These are phyloP conservation scores for Stichopus horrens DNA, from an alignment of 53 echinoderm and acorn worm species.

Conservation along the genomic window DNA sequence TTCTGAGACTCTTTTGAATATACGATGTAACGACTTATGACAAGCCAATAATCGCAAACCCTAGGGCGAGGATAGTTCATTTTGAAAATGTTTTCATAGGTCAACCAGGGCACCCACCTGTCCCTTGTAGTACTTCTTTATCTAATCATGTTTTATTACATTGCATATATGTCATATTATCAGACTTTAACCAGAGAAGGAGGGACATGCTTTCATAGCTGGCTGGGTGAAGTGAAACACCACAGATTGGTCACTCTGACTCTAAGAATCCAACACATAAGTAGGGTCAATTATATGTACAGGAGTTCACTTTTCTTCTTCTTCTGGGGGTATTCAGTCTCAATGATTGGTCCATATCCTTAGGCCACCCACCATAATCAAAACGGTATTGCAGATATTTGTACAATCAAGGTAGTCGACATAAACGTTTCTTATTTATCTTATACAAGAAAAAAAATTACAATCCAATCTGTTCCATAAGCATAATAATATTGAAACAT, in stretches of 20 bases:
- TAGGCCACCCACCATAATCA: too few species aligned
- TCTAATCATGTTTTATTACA: neutral
- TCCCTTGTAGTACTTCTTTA: neutral
- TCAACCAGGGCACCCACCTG: neutral
- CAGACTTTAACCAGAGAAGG: neutral
- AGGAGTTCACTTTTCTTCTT: too few species aligned
- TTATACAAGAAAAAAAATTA: too few species aligned
- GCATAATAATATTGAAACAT: too few species aligned
- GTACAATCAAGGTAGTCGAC: too few species aligned
- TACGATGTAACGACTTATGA: neutral
- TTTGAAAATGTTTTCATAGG: neutral
- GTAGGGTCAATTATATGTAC: too few species aligned
- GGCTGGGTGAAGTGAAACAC: neutral
- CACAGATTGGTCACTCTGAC: neutral
- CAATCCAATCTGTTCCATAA: too few species aligned
- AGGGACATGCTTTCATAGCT: neutral
- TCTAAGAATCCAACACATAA: too few species aligned
- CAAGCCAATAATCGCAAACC: neutral
- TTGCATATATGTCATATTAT: neutral
- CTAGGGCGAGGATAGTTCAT: neutral
- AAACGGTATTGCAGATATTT: too few species aligned
- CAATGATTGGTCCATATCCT: too few species aligned
- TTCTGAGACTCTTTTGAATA: neutral
- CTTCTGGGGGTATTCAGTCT: too few species aligned
- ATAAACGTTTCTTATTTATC: too few species aligned